Percentiles rank a stretch among this genome's conserved stretches.
Conservation (phyloP, 2,888 invertebrate genomes). For the Caenorhabditis zanzibari region DNA sequence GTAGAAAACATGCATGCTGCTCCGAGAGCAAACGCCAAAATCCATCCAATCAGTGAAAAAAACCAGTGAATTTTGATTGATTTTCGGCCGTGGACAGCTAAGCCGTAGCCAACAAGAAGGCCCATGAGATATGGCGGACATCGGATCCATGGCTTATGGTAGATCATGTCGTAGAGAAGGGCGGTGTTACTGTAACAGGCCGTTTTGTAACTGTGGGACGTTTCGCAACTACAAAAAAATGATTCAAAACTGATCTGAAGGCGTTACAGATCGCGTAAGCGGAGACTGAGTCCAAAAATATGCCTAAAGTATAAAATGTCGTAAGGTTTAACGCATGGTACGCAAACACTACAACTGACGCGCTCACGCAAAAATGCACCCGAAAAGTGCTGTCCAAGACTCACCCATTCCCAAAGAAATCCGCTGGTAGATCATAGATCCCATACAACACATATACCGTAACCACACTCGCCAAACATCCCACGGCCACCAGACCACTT, state of each 20-base stretch:
- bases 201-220: too few species aligned
- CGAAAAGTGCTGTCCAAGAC: too few species aligned
- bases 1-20: constrained; percentile 47
- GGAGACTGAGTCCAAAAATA: too few species aligned
- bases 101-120: constrained; percentile 83
- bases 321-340: too few species aligned
- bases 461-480: constrained; percentile 52
- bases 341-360: too few species aligned
- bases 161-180: constrained; percentile 67
- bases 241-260: not conserved
- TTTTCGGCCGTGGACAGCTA: constrained; percentile 67
- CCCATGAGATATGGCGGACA: constrained; percentile 84
- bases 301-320: too few species aligned
- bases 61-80: constrained; percentile 27
- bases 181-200: constrained; percentile 10
- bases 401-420: constrained; percentile 57
- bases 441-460: constrained; percentile 48
- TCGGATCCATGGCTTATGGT: constrained; percentile 84
- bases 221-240: not conserved
- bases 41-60: constrained; percentile 44
- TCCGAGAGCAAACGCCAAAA: constrained; percentile 34
- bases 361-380: too few species aligned
- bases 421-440: constrained; percentile 48
- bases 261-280: too few species aligned
- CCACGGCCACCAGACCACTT: constrained; percentile 1